Evolutionary conservation across 53 echinoderm and acorn worm genomes (phyloP), one percentile per base, ranked within the genome.

Genomic region (Stichopus horrens): DNA sequence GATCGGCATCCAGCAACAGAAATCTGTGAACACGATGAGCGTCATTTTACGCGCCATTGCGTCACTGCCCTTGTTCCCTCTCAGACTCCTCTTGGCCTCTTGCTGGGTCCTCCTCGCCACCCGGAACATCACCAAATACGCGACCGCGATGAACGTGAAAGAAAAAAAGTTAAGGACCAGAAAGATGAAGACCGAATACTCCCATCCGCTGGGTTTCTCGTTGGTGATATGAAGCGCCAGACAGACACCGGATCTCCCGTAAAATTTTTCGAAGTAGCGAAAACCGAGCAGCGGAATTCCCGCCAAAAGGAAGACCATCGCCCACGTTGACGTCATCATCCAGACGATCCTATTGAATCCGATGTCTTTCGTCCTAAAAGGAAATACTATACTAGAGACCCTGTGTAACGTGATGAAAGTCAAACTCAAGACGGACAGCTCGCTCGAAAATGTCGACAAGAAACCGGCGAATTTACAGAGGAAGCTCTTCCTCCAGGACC

Each of bases 361-460:
- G 91, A 98, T 94, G 89, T 94, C 93, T 76, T 98, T 98, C 55
- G 94, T 96, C 9, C 98, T 95, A 86, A 98, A 98, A 73, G 98
- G 98, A 56, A 98, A 98, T 52, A 98, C 93, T 55, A 98, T 98
- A 3, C 94, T 96, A 7, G 92, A 87, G 8, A 98, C 86, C 10
- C 98, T 90, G 74, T 98, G 95, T 37, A 98, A 79, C 6, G 98
- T 98, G 74, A 98, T 98, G 63, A 98, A 94, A 20, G 98, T 98
- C 76, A 98, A 88, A 51, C 95, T 98, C 79, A 98, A 90, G 37
- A 98, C 98, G 74, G 98, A 98, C 22, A 98, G 88, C 83, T 98
- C 98, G 86, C 98, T 98, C 56, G 98, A 98, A 77, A 98, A 98
- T 4, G 98, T 98, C 11, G 98, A 98, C 59, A 98, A 76, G 90